These are phyloP conservation scores for Sepioteuthis lessoniana DNA, from an alignment of 2,888 invertebrate species.

Conservation along the genomic window DNA sequence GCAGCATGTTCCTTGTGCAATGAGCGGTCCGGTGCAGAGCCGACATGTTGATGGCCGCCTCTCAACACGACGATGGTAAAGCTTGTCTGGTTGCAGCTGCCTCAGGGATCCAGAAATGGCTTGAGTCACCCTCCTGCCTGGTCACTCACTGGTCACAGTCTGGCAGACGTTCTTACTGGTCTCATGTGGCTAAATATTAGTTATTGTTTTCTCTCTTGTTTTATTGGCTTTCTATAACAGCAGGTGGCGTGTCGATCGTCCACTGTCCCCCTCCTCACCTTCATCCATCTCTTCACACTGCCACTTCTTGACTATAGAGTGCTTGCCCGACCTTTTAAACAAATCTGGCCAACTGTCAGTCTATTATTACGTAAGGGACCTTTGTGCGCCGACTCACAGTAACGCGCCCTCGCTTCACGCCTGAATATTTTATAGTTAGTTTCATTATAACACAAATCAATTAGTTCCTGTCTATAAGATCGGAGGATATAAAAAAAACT, in stretches of 20 bases:
- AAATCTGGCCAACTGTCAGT: background rate
- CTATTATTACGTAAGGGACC: background rate
- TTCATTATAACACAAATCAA: background rate
- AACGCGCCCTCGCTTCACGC: background rate
- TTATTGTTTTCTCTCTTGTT: constrained; percentile 18
- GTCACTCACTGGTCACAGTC: constrained; percentile 33
- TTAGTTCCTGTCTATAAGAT: background rate
- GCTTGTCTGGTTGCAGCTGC: background rate
- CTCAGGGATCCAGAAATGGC: constrained; percentile 17
- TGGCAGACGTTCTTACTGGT: background rate
- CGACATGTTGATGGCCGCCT: constrained; percentile 33
- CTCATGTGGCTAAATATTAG: background rate
- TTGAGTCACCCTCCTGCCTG: constrained; percentile 17
- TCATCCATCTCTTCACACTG: background rate
- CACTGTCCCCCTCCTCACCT: background rate
- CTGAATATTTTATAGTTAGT: background rate
- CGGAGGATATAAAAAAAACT: too few relatives aligned
- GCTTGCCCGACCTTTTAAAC: background rate
- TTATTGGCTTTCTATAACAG: background rate
- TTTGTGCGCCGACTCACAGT: background rate
- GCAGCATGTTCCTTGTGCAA: background rate
- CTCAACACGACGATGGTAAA: background rate
- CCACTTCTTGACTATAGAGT: background rate
- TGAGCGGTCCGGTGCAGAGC: background rate
- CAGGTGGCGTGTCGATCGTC: background rate